Percentiles rank a stretch among this genome's conserved stretches.
Conservation (phyloP, 2,888 invertebrate species). For the Bugulina stolonifera region DNA sequence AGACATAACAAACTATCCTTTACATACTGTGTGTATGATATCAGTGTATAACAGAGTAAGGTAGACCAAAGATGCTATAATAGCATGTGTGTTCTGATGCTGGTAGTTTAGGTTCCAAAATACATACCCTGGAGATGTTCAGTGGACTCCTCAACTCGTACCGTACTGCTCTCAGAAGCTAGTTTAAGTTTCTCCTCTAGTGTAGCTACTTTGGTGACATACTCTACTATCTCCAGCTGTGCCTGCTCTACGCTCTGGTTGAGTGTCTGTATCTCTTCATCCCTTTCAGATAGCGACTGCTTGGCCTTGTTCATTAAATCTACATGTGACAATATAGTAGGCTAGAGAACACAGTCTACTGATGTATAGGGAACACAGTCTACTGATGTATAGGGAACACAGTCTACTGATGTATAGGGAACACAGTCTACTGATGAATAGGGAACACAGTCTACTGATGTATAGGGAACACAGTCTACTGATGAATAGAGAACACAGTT, state of each 20-base stretch:
- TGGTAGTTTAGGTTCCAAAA: no score
- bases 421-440: no score
- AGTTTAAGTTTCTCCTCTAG: slow-evolving; percentile 39
- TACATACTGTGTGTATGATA: neutral
- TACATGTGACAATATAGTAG: slow-evolving; percentile 28
- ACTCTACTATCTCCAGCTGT: slow-evolving; percentile 43
- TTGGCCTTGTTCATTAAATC: slow-evolving; percentile 44
- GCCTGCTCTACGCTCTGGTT: slow-evolving; percentile 40
- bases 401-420: no score
- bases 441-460: neutral
- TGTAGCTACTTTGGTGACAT: slow-evolving; percentile 40
- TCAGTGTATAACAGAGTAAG: neutral
- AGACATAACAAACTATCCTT: no score
- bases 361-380: no score
- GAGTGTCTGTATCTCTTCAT: slow-evolving; percentile 40
- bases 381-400: no score
- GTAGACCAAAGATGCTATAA: neutral
- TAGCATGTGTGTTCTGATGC: no score
- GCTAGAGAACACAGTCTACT: no score
- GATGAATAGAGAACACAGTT: no score
- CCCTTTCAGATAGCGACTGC: slow-evolving; percentile 38
- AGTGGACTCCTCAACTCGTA: neutral
- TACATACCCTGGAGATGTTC: neutral
- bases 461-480: no score
- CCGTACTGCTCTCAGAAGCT: neutral